Evolutionary conservation across 2,113 vertebrate species (phyloP).

Genomic region (Conger conger): DNA sequence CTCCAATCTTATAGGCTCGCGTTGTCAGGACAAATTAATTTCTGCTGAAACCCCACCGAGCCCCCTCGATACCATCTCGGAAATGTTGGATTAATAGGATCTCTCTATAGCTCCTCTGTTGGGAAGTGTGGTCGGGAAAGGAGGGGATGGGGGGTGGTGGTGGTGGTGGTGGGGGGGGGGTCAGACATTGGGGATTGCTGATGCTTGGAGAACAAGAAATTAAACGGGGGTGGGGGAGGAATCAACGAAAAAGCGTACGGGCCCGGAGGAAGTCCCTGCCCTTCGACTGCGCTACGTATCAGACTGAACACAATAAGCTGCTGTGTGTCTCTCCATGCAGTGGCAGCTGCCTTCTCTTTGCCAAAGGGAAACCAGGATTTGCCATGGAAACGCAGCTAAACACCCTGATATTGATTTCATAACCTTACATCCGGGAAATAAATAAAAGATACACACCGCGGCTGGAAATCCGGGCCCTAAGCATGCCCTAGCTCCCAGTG

Average conservation of each 20-base stretch:
- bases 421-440: slow-evolving; percentile 16
- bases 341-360: slow-evolving; percentile 22
- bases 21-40: slow-evolving; percentile 78
- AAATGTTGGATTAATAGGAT: slow-evolving; percentile 73
- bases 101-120: slow-evolving; percentile 59
- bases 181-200: slow-evolving; percentile 1
- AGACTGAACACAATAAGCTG: slow-evolving; percentile 32
- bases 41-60: slow-evolving; percentile 65
- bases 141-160: neutral
- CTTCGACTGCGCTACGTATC: slow-evolving; percentile 12
- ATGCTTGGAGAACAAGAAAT: slow-evolving; percentile 16
- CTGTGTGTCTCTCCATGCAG: slow-evolving; percentile 21
- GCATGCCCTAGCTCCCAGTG: neutral
- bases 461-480: slow-evolving; percentile 5
- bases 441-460: slow-evolving; percentile 30
- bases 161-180: neutral
- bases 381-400: slow-evolving; percentile 10
- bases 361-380: slow-evolving; percentile 19
- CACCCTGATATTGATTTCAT: slow-evolving; percentile 35
- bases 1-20: slow-evolving; percentile 70
- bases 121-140: slow-evolving; percentile 36
- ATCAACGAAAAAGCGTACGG: neutral
- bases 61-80: slow-evolving; percentile 67
- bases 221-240: neutral
- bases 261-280: slow-evolving; percentile 33